Base-by-base conservation (phyloP, 64 coral and sea anemone species). In the Porites lutea region DNA sequence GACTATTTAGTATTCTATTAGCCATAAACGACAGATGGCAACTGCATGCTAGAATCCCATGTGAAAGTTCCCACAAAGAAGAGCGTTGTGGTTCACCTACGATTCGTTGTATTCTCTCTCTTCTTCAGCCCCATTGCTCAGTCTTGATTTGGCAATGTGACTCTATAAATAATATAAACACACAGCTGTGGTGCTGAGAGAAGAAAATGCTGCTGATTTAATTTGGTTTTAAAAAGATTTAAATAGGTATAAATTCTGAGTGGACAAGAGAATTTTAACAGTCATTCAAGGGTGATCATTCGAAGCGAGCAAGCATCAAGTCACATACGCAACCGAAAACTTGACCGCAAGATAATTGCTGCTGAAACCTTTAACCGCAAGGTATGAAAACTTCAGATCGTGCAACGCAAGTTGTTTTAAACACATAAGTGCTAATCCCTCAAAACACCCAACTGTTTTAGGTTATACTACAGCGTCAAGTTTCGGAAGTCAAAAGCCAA, bases 1-100 rank as follows among this genome's bases (percentile, higher is more conserved):
- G 93, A 97, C 92, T 97, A 94, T 94, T 97, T 97, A 97, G 93
- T 94, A 97, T 97, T 97, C 95, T 97, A 97, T 97, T 97, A 97
- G 79, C 88, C 88, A 97, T 94, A 97, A 94, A 97, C 92, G 93
- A 97, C 95, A 97, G 95, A 92, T 97, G 95, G 77, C 86, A 77
- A 93, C 71, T 79, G 88, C 92, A 94, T 97, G 95, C 88, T 97
- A 88, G 89, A 91, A 97, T 97, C 90, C 95, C 95, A 97, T 97
- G 95, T 91, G 95, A 97, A 97, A 89, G 65, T 91, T 80, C 67
- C 95, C 82, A 97, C 95, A 97, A 97, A 97, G 92, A 94, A 84
- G 80, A 90, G 89, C 95, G 88, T 92, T 97, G 95, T 79, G 83
- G 66, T 65, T 72, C 68, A 84, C 60, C 65, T 87, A 87, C 86